These are phyloP conservation scores for Rhodeus uyekii DNA, from an alignment of 2,797 vertebrate genomes.

Conservation along the genomic window DNA sequence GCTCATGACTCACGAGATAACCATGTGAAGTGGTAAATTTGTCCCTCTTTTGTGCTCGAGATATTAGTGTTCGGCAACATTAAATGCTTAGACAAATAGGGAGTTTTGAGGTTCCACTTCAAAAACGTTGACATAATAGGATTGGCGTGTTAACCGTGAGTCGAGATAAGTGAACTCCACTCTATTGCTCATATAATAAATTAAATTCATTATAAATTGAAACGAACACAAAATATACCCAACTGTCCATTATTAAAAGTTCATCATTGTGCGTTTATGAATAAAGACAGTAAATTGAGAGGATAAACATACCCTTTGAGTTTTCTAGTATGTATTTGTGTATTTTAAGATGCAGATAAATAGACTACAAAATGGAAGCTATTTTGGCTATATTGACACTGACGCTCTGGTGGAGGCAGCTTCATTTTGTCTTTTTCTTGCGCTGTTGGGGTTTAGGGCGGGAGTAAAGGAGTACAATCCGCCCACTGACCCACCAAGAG, in stretches of 20 bases:
- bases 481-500: constrained; percentile 48
- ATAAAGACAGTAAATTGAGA: not conserved
- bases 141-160: no score
- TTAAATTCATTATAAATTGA: no score
- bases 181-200: not conserved
- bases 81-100: no score
- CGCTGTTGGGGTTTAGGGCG: constrained; percentile 63
- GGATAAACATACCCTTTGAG: not conserved
- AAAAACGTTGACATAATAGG: no score
- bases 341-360: not conserved
- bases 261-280: not conserved
- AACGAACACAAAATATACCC: not conserved
- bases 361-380: not conserved
- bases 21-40: no score
- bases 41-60: no score
- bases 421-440: constrained; percentile 16
- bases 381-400: constrained; percentile 34
- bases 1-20: no score
- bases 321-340: not conserved
- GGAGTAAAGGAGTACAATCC: constrained; percentile 48
- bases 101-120: no score
- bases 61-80: no score
- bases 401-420: constrained; percentile 20
- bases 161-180: no score
- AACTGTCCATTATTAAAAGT: not conserved